Conservation (phyloP, 2,888 invertebrate genomes). For the Ochropleura leucogaster region DNA sequence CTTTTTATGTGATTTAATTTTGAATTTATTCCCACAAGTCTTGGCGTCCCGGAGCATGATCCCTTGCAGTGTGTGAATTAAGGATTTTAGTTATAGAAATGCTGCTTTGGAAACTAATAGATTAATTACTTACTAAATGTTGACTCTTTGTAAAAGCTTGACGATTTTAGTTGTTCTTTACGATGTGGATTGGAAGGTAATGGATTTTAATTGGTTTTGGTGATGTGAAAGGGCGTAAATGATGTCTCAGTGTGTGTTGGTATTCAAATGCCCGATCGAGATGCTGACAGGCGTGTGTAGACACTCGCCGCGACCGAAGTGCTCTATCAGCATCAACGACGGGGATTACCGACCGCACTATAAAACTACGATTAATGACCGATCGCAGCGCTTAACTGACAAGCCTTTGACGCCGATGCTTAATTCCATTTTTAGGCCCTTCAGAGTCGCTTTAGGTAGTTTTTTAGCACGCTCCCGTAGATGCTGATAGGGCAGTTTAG, state of each 20-base stretch:
- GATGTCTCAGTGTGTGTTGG: constrained; percentile 92
- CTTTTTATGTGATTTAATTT: constrained; percentile 70
- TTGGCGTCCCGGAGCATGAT: constrained; percentile 81
- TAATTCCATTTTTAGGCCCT: constrained; percentile 79
- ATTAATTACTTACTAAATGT: constrained; percentile 86
- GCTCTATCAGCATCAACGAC: constrained; percentile 89
- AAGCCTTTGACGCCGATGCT: constrained; percentile 79
- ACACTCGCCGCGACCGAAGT: constrained; percentile 83
- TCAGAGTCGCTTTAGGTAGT: constrained; percentile 85
- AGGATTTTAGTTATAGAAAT: constrained; percentile 81
- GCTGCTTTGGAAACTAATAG: constrained; percentile 86
- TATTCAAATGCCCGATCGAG: constrained; percentile 93
- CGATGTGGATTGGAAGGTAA: constrained; percentile 90
- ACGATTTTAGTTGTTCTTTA: constrained; percentile 89
- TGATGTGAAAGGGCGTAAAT: constrained; percentile 89
- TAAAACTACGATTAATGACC: constrained; percentile 66
- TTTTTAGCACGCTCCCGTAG: constrained; percentile 88
- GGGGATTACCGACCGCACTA: constrained; percentile 87
- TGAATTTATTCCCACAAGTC: constrained; percentile 77
- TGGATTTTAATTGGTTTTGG: constrained; percentile 89
- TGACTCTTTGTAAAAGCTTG: constrained; percentile 89
- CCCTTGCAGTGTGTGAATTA: constrained; percentile 88
- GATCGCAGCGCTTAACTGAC: constrained; percentile 74
- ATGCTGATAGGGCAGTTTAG: constrained; percentile 90
- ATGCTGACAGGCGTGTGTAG: constrained; percentile 87